These are phyloP conservation scores for Mirza zaza DNA, from an alignment of 2,113 vertebrate species.

Conservation along the genomic window DNA sequence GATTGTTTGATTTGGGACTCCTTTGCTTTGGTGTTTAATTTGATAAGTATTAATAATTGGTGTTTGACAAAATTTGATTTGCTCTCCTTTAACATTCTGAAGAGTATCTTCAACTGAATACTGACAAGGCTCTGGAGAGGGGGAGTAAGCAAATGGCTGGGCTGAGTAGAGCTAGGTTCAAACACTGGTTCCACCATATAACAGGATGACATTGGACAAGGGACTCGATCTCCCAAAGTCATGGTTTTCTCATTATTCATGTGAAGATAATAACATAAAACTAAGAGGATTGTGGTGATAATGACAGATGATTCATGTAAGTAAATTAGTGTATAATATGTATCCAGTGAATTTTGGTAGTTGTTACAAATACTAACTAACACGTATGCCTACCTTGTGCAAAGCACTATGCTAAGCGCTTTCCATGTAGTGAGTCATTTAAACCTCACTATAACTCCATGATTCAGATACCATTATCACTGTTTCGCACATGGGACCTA, in stretches of 20 bases:
- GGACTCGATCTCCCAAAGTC: background rate
- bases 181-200: background rate
- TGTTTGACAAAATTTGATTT: background rate
- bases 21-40: background rate
- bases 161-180: background rate
- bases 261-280: background rate
- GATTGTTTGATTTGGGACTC: slow-evolving; percentile 7
- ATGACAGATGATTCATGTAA: background rate
- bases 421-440: background rate
- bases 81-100: background rate
- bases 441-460: background rate
- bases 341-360: background rate
- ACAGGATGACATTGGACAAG: background rate
- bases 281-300: background rate
- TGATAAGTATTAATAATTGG: background rate
- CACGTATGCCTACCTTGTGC: background rate
- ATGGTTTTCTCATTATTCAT: background rate
- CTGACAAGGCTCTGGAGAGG: background rate
- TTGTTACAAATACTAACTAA: background rate
- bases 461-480: background rate
- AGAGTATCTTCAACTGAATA: background rate
- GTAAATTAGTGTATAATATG: background rate
- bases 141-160: background rate
- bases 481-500: background rate
- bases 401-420: background rate